These are phyloP conservation scores for Rhynchophorus ferrugineus DNA, from an alignment of 1,140 invertebrate genomes.

Conservation along the genomic window DNA sequence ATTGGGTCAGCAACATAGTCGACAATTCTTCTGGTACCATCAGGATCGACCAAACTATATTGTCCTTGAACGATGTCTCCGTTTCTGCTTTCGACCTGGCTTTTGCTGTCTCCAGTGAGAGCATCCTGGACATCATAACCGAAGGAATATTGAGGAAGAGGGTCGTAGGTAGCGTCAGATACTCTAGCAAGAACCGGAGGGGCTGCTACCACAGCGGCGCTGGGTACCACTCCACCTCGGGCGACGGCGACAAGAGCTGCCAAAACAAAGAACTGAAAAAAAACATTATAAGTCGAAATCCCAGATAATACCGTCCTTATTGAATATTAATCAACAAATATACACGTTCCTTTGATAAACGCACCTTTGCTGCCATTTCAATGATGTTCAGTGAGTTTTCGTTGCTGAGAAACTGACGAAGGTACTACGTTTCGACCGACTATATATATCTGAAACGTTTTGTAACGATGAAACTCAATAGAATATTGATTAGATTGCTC, in stretches of 20 bases:
- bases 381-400: too few species aligned
- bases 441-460: too few species aligned
- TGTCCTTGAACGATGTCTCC: constrained; percentile 58
- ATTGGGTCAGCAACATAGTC: constrained; percentile 55
- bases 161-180: constrained; percentile 44
- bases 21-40: constrained; percentile 55
- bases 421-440: too few species aligned
- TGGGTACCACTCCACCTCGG: constrained; percentile 28
- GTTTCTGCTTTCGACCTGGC: constrained; percentile 46
- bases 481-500: too few species aligned
- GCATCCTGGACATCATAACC: constrained; percentile 50
- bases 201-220: constrained; percentile 34
- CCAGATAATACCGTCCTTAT: too few species aligned
- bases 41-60: constrained; percentile 56
- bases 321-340: too few species aligned
- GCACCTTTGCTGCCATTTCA: too few species aligned
- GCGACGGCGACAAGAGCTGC: constrained; percentile 21
- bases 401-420: too few species aligned
- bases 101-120: constrained; percentile 50
- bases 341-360: too few species aligned
- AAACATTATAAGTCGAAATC: too few species aligned
- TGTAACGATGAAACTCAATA: too few species aligned
- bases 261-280: constrained; percentile 16
- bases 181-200: constrained; percentile 34
- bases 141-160: constrained; percentile 46